phyloP scores from a whole-genome alignment of 2,888 invertebrate genomes.

The Megamerina dolium region DNA sequence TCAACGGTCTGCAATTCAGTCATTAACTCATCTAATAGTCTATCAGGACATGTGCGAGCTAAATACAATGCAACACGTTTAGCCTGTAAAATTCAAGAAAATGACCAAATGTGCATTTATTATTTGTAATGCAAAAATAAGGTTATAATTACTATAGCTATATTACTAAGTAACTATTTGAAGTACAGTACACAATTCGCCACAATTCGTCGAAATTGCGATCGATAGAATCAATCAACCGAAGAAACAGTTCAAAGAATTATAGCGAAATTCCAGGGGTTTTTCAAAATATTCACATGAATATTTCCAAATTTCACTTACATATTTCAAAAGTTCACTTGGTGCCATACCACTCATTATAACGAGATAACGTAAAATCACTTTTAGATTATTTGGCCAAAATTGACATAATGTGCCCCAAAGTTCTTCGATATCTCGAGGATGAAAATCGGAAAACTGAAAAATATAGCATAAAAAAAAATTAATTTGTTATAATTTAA shows the following conservation, averaged over 20 bases:
- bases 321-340: conserved; percentile 82
- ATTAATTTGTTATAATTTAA: too few relatives aligned
- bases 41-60: conserved; percentile 85
- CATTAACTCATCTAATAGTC: conserved; percentile 95
- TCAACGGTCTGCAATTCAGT: conserved; percentile 95
- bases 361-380: conserved; percentile 91
- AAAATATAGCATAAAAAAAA: background rate
- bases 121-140: too few relatives aligned
- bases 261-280: too few relatives aligned
- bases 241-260: too few relatives aligned
- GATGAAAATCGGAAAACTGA: conserved; percentile 92
- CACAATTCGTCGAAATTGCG: too few relatives aligned
- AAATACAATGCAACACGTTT: conserved; percentile 91
- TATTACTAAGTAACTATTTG: too few relatives aligned
- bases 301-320: conserved; percentile 57
- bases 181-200: too few relatives aligned
- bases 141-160: too few relatives aligned
- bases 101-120: background rate
- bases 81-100: conserved; percentile 57
- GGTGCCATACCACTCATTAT: conserved; percentile 98
- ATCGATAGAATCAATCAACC: too few relatives aligned
- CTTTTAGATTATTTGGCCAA: conserved; percentile 96
- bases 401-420: conserved; percentile 95
- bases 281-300: too few relatives aligned
- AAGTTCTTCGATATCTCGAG: conserved; percentile 89